Percentiles rank a stretch among this genome's conserved stretches.
These are phyloP conservation scores for Poeciliopsis presidionis DNA, from an alignment of 2,797 vertebrate species.

Conservation along the genomic window DNA sequence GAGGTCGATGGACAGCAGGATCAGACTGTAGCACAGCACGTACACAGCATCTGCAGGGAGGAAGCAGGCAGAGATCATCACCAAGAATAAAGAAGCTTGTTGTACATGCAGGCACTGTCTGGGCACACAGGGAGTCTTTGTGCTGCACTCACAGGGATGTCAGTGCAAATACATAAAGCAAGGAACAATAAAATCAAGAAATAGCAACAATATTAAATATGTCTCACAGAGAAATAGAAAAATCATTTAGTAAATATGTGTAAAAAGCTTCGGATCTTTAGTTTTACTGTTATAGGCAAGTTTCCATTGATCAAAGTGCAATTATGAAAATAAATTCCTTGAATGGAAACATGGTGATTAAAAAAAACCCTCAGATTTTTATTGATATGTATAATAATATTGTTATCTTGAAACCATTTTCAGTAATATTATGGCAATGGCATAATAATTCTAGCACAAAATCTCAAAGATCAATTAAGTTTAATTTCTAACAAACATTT, in stretches of 20 bases:
- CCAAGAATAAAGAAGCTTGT: not conserved
- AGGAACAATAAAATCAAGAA: not conserved
- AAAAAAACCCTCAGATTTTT: no score
- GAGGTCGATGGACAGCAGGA: slow-evolving; percentile 98
- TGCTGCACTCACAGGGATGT: not conserved
- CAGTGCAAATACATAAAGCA: not conserved
- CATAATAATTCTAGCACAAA: no score
- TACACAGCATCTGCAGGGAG: slow-evolving; percentile 91
- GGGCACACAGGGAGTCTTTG: not conserved
- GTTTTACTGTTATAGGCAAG: not conserved
- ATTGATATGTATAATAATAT: no score
- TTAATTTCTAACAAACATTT: no score
- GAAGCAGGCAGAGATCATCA: not conserved
- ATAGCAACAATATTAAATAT: not conserved
- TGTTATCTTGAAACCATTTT: no score
- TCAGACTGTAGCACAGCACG: slow-evolving; percentile 98
- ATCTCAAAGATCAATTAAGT: no score
- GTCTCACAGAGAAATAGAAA: not conserved
- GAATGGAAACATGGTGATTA: no score
- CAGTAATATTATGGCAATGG: no score
- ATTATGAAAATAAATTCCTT: no score
- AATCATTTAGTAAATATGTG: not conserved
- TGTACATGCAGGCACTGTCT: not conserved
- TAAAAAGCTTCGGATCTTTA: not conserved
- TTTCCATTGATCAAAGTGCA: no score